phyloP scores from a whole-genome alignment of 2,113 vertebrate genomes.

The Litocranius walleri region DNA sequence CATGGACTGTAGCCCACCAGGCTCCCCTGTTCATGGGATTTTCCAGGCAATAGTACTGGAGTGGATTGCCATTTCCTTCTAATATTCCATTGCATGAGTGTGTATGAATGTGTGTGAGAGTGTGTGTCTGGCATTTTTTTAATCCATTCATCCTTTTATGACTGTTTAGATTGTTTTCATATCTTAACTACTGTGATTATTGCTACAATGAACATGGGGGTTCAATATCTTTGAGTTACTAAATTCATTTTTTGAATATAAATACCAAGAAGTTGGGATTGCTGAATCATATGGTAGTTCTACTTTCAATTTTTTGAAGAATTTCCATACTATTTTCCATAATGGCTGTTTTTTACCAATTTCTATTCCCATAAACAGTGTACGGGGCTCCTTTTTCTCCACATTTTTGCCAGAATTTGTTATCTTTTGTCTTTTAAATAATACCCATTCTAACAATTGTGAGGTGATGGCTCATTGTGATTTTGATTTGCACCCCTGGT shows the following conservation, averaged over 20 bases:
- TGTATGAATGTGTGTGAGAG: neutral
- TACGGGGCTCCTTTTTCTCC: neutral
- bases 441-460: neutral
- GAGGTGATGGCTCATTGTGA: neutral
- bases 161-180: neutral
- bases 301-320: neutral
- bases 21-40: too few species aligned
- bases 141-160: neutral
- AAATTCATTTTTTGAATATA: neutral
- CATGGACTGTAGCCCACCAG: too few species aligned
- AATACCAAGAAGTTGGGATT: neutral
- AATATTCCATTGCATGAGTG: neutral
- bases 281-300: neutral
- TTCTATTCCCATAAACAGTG: neutral
- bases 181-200: neutral
- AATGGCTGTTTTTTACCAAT: neutral
- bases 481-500: neutral
- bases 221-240: neutral
- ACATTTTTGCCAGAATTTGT: neutral
- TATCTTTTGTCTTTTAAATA: neutral
- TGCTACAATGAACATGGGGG: neutral
- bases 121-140: neutral
- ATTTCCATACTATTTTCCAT: neutral
- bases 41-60: too few species aligned
- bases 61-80: too few species aligned